These are phyloP conservation scores for Volucella zonaria DNA, from an alignment of 2,888 invertebrate genomes.

Conservation along the genomic window DNA sequence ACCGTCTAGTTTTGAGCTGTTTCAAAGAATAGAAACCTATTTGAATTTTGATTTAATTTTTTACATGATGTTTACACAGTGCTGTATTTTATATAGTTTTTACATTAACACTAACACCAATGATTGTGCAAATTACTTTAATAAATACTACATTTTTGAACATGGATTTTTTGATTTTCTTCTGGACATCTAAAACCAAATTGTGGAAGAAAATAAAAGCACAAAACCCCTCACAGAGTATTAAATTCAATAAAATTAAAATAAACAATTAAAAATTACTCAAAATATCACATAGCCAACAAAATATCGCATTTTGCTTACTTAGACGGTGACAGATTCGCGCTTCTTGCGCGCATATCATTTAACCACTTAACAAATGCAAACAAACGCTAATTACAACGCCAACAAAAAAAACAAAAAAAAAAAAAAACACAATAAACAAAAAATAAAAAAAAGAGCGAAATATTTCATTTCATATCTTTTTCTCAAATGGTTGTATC, in stretches of 20 bases:
- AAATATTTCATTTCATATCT: not conserved
- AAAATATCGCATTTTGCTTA: slow-evolving; percentile 21
- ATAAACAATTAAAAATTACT: not conserved
- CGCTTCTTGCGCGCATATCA: slow-evolving; percentile 54
- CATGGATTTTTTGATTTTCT: too few species aligned
- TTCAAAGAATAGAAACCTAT: too few species aligned
- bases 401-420: slow-evolving; percentile 49
- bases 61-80: too few species aligned
- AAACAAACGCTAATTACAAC: slow-evolving; percentile 64
- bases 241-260: not conserved
- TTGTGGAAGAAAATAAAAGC: too few species aligned
- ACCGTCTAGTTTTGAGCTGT: too few species aligned
- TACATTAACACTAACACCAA: too few species aligned
- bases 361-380: slow-evolving; percentile 65
- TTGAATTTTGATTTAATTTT: too few species aligned
- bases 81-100: too few species aligned
- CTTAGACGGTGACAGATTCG: slow-evolving; percentile 45
- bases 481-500: slow-evolving; percentile 29
- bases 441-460: slow-evolving; percentile 6
- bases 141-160: too few species aligned
- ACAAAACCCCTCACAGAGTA: too few species aligned
- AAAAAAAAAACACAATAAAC: slow-evolving; percentile 44
- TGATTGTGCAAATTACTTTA: too few species aligned
- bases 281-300: not conserved
- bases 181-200: too few species aligned